Conservation (phyloP, 2,888 invertebrate genomes). For the Nysson spinosus region DNA sequence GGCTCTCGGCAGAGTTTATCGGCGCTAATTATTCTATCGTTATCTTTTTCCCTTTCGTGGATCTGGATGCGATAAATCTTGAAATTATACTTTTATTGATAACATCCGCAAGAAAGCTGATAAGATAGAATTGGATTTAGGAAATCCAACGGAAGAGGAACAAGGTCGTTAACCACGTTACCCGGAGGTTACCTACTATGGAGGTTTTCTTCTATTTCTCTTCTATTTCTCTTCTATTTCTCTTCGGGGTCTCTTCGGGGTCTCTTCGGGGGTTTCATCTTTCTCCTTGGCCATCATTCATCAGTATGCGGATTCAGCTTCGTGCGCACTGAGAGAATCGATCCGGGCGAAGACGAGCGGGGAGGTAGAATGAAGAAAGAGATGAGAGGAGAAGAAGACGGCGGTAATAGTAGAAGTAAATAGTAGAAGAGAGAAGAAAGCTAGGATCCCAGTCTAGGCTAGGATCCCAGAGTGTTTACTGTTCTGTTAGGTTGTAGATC, state of each 20-base stretch:
- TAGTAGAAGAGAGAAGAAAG: slow-evolving; percentile 15
- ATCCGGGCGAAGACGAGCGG: slow-evolving; percentile 10
- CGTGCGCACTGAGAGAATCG: slow-evolving; percentile 1
- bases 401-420: too few species aligned
- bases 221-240: not conserved
- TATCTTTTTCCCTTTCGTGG: too few species aligned
- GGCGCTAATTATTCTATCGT: too few species aligned
- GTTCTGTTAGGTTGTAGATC: slow-evolving; percentile 66
- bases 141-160: too few species aligned
- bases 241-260: not conserved
- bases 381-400: not conserved
- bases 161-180: too few species aligned
- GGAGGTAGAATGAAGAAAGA: slow-evolving; percentile 7
- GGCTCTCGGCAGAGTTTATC: too few species aligned
- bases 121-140: not conserved
- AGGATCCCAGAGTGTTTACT: slow-evolving; percentile 66
- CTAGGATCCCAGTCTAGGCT: slow-evolving; percentile 34
- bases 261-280: not conserved
- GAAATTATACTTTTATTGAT: too few species aligned
- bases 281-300: slow-evolving; percentile 33
- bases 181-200: too few species aligned
- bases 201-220: not conserved
- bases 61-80: too few species aligned
- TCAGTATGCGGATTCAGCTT: slow-evolving; percentile 23
- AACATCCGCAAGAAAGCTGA: not conserved